A percentile compares a stretch with the other conserved stretches of the same genome.
These are phyloP conservation scores for Elephas maximus DNA, from an alignment of 2,113 vertebrate genomes.

Conservation along the genomic window DNA sequence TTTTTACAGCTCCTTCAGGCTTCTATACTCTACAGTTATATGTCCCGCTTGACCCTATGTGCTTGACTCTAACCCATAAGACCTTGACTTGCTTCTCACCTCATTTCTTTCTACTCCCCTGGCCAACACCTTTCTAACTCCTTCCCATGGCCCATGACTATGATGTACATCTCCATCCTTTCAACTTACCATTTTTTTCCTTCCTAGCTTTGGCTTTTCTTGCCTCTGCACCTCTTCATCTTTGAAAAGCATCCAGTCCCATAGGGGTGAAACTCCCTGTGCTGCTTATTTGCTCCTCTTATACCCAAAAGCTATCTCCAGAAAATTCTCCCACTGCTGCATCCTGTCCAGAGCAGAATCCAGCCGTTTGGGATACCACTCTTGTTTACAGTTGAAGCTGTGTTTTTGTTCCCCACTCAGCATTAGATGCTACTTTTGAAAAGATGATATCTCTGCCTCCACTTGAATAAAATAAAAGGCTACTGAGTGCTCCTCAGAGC, in stretches of 20 bases:
- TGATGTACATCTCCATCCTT: fast-evolving
- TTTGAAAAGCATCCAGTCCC: neutral
- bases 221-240: neutral
- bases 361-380: fast-evolving
- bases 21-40: fast-evolving
- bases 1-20: too few species aligned
- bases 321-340: fast-evolving
- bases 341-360: fast-evolving
- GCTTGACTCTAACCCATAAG: fast-evolving
- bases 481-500: too few species aligned
- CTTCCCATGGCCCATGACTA: fast-evolving
- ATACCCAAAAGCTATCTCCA: fast-evolving
- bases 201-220: fast-evolving
- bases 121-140: fast-evolving
- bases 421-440: neutral
- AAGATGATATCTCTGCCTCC: neutral
- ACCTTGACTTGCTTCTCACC: neutral
- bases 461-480: neutral
- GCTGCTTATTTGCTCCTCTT: neutral
- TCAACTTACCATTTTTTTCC: fast-evolving
- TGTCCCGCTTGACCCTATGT: fast-evolving
- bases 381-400: fast-evolving
- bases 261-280: fast-evolving
- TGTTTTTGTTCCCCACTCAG: neutral
- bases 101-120: too few species aligned